Conservation (phyloP, 2,888 invertebrate species). For the Aleiodes alternator region DNA sequence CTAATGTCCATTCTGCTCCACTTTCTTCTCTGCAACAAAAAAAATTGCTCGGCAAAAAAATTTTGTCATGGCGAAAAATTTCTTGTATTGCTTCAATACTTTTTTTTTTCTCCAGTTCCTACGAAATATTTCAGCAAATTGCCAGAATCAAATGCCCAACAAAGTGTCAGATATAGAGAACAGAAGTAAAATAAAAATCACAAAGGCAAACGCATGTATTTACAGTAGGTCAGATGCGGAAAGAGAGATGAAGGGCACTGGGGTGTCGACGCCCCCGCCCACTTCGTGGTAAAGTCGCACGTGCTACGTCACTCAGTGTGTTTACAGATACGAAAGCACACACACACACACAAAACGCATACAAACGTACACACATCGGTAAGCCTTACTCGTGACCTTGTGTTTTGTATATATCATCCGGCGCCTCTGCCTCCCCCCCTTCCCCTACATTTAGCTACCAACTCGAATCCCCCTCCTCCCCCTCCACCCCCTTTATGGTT, state of each 20-base stretch:
- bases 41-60: too few species aligned
- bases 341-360: conserved; percentile 54
- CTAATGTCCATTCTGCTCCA: too few species aligned
- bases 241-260: conserved; percentile 49
- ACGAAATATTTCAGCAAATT: too few species aligned
- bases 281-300: conserved; percentile 60
- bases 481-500: conserved; percentile 21
- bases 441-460: conserved; percentile 20
- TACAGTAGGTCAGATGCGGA: conserved; percentile 53
- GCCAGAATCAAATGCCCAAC: too few species aligned
- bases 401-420: conserved; percentile 67
- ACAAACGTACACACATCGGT: conserved; percentile 62
- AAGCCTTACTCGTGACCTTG: conserved; percentile 72
- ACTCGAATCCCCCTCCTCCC: conserved; percentile 9
- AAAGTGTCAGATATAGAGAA: too few species aligned
- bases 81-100: too few species aligned
- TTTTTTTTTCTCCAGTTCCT: too few species aligned
- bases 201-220: conserved; percentile 43
- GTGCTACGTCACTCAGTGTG: conserved; percentile 70
- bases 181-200: not conserved
- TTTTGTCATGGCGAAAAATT: too few species aligned
- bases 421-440: conserved; percentile 51
- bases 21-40: too few species aligned
- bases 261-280: conserved; percentile 46
- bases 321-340: conserved; percentile 66